These are phyloP conservation scores for Leuctra nigra DNA, from an alignment of 2,888 invertebrate species.

Conservation along the genomic window DNA sequence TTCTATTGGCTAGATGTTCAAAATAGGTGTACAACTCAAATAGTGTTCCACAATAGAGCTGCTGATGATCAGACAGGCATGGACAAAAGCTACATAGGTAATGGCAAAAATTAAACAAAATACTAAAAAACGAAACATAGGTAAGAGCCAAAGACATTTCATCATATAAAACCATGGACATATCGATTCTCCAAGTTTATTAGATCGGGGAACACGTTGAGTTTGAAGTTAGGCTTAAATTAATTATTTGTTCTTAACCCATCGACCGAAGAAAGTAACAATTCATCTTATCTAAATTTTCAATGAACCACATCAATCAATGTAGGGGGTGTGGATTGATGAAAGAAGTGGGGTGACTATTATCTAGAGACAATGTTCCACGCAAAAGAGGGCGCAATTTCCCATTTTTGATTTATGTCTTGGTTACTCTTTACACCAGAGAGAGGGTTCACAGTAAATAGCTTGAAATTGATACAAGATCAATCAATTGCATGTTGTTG, in stretches of 20 bases:
- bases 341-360: neutral
- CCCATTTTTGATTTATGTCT: conserved; percentile 22
- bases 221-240: too few species aligned
- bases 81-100: too few species aligned
- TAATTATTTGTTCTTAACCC: conserved; percentile 14
- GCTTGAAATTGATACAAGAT: conserved; percentile 23
- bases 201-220: too few species aligned
- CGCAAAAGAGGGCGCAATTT: conserved; percentile 16
- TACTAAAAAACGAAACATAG: too few species aligned
- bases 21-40: too few species aligned
- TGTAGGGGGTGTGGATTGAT: conserved; percentile 21
- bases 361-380: conserved; percentile 19
- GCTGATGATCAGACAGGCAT: too few species aligned
- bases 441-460: conserved; percentile 15
- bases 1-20: too few species aligned
- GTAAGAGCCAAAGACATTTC: too few species aligned
- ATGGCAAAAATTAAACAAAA: too few species aligned
- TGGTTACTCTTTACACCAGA: neutral
- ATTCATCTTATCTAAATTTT: conserved; percentile 21
- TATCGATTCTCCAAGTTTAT: too few species aligned
- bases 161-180: too few species aligned
- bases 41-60: too few species aligned
- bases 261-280: conserved; percentile 15
- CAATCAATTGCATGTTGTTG: conserved; percentile 7
- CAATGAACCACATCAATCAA: conserved; percentile 22